Base-by-base conservation (phyloP, 2,888 invertebrate species). In the Andrena haemorrhoa region DNA sequence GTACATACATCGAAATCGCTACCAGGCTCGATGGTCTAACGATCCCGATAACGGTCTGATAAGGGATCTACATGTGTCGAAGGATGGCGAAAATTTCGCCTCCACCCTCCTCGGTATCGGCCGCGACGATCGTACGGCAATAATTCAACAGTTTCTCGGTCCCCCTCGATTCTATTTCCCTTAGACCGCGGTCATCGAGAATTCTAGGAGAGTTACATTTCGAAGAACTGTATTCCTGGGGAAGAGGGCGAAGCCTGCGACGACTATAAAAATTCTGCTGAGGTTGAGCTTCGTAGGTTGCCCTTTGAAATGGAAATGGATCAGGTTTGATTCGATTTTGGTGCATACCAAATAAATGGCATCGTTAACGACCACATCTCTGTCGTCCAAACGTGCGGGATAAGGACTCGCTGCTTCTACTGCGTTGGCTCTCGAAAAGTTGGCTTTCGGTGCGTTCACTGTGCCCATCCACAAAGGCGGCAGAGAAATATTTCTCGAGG, bases 1-100 rank as follows among this genome's bases (percentile, higher is more conserved):
- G 10, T 26, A 66, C 75, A 76, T 88, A 88, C 81, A 88, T 86
- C 86, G 84, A 88, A 81, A 88, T 86, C 84, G 86, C 81, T 77
- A 79, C 75, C 82, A 66, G 79, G 79, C 64, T 73, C 79, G 77
- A 76, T 56, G 86, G 76, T 76, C 86, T 78, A 87, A 88, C 87
- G 84, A 79, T 64, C 49, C 72, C 73, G 84, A 84, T 88, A 87
- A 86, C 82, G 88, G 77, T 65, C 79, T 88, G 84, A 84, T 76
- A 80, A 86, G 69, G 88, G 82, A 75, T 69, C 73, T 73, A 82
- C 77, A 76, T 84, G 63, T 82, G 75, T 86, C 76, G 51, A 49
- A 68, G 47, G 82, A 63, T 61, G 65, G 71, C 31, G 82, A 86
- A 87, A 86, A 85, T 87, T 78, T 85, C 69, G 73, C 47, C 60